Percentiles rank a stretch among this genome's conserved stretches.
phyloP scores from a whole-genome alignment of 2,888 invertebrate species.

The Kryphioiulus occultus region DNA sequence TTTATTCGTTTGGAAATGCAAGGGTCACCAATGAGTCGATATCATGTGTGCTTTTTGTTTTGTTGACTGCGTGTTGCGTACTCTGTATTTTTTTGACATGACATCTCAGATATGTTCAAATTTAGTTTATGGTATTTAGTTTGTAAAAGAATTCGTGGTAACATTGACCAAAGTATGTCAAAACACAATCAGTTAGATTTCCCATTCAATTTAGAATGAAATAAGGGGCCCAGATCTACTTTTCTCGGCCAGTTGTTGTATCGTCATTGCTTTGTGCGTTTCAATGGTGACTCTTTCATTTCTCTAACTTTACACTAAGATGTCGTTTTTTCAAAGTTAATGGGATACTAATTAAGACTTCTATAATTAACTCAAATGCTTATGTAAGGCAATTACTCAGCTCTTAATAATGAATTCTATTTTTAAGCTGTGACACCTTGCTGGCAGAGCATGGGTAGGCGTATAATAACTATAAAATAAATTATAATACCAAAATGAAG shows the following conservation, averaged over 20 bases:
- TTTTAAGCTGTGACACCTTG: background rate
- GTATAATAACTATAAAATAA: background rate
- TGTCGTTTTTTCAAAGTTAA: background rate
- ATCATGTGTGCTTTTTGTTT: background rate
- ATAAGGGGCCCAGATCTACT: too few relatives aligned
- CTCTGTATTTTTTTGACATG: background rate
- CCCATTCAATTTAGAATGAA: too few relatives aligned
- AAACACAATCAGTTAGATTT: too few relatives aligned
- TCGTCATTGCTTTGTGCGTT: background rate
- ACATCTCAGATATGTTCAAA: too few relatives aligned
- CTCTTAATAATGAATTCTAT: background rate
- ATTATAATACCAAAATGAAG: background rate
- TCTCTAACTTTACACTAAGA: background rate
- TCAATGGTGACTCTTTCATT: background rate
- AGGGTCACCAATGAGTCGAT: background rate
- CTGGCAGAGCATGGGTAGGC: background rate
- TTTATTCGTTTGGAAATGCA: slow-evolving; percentile 10
- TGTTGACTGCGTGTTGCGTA: background rate
- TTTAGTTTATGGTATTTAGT: too few relatives aligned
- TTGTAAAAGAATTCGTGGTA: too few relatives aligned
- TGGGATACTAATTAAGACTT: background rate
- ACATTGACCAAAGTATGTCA: too few relatives aligned
- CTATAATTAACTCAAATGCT: background rate
- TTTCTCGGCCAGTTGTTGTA: too few relatives aligned
- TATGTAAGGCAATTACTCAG: background rate